Conservation (phyloP, 2,797 vertebrate genomes). For the Xyrichtys novacula region DNA sequence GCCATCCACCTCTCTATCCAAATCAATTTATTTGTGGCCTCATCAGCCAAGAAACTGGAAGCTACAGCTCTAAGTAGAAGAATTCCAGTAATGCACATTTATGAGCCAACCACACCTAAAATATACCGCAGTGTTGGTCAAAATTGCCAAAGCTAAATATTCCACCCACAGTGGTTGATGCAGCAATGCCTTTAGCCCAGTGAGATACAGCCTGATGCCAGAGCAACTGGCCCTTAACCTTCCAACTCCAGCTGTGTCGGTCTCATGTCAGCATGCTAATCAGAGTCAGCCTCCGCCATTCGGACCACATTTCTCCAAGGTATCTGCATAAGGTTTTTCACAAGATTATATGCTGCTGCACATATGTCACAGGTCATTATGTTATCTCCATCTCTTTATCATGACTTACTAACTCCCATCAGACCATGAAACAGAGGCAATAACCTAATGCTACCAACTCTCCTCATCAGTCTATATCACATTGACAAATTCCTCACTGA, state of each 20-base stretch:
- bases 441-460: not conserved
- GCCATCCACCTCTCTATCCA: no score
- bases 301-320: constrained; percentile 10
- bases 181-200: not conserved
- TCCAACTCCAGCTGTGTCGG: not conserved
- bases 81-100: no score
- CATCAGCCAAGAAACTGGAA: no score
- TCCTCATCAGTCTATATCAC: not conserved
- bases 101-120: not conserved
- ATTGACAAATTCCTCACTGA: not conserved
- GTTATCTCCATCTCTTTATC: constrained; percentile 9
- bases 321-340: constrained; percentile 10
- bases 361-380: constrained; percentile 12
- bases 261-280: constrained; percentile 33
- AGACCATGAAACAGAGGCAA: not conserved
- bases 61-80: no score
- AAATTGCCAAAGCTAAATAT: not conserved
- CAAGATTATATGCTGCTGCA: constrained; percentile 1
- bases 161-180: constrained; percentile 7
- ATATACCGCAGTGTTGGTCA: not conserved
- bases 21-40: no score
- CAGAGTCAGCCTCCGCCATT: constrained; percentile 1
- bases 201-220: not conserved
- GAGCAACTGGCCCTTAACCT: constrained; percentile 2
- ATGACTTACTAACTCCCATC: constrained; percentile 7